Conservation (phyloP, 1,140 invertebrate genomes). For the Leptonema lineaticorne region DNA sequence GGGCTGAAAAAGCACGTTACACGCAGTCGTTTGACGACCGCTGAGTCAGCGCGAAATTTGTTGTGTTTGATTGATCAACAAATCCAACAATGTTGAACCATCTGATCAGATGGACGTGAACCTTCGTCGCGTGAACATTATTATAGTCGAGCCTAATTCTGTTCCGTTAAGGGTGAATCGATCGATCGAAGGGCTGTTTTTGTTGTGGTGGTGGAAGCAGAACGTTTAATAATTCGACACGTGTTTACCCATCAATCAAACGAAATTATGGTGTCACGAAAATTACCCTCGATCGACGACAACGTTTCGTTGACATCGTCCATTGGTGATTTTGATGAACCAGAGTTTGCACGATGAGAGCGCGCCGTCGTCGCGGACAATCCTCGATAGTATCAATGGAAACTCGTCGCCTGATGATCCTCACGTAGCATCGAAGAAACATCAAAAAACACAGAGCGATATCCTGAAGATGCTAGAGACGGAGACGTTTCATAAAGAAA, state of each 20-base stretch:
- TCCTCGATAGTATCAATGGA: not conserved
- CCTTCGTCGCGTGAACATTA: not conserved
- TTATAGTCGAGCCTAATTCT: not conserved
- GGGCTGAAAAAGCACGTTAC: not conserved
- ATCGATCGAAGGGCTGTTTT: too few species aligned
- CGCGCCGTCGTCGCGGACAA: not conserved
- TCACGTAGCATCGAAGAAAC: not conserved
- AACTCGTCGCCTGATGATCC: not conserved
- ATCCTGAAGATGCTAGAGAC: conserved; percentile 50
- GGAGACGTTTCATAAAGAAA: conserved; percentile 47
- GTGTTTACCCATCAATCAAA: not conserved
- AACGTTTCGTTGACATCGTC: not conserved
- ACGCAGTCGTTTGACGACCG: not conserved
- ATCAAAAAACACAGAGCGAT: conserved; percentile 30
- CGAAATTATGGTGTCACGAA: conserved; percentile 9
- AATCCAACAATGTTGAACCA: conserved; percentile 10
- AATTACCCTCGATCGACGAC: not conserved
- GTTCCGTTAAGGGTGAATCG: too few species aligned
- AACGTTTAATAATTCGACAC: conserved; percentile 21
- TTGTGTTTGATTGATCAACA: conserved; percentile 19
- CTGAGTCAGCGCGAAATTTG: conserved; percentile 11
- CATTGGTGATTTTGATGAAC: conserved; percentile 4
- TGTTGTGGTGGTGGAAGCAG: too few species aligned
- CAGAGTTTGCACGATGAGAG: not conserved
- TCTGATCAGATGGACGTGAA: not conserved